Conservation (phyloP, 1,140 invertebrate genomes). For the Drosophila melanogaster region DNA sequence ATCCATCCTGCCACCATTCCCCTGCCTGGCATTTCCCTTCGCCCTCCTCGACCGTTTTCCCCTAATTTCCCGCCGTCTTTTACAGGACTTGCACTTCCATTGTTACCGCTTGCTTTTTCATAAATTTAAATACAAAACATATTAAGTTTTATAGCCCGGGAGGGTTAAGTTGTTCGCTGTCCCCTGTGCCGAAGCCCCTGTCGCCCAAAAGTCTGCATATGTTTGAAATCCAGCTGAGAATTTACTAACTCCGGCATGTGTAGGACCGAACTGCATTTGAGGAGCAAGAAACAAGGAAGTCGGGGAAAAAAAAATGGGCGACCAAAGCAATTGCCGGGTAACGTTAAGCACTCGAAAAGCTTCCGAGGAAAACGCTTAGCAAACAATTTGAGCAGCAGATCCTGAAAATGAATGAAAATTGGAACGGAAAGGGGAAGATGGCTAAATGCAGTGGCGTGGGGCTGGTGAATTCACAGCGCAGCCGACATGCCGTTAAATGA, state of each 20-base stretch:
- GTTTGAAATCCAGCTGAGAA: conserved; percentile 68
- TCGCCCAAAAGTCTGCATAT: conserved; percentile 34
- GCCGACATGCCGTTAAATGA: conserved; percentile 29
- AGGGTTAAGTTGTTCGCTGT: conserved; percentile 64
- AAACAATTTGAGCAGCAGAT: conserved; percentile 49
- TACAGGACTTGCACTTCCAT: conserved; percentile 44
- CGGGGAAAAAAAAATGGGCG: conserved; percentile 16
- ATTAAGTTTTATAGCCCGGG: conserved; percentile 80
- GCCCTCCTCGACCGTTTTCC: conserved; percentile 9
- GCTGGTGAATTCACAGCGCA: background rate
- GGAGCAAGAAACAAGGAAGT: conserved; percentile 18
- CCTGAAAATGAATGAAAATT: conserved; percentile 25
- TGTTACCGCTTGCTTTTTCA: conserved; percentile 67
- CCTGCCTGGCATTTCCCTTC: conserved; percentile 1
- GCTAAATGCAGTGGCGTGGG: conserved; percentile 10
- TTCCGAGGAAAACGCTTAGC: conserved; percentile 42
- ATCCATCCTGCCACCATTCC: no score
- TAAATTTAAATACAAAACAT: conserved; percentile 83
- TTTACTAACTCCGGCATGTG: conserved; percentile 74
- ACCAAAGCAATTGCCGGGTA: conserved; percentile 26
- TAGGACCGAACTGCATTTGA: conserved; percentile 52
- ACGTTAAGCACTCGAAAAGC: conserved; percentile 29
- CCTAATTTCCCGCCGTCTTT: conserved; percentile 19
- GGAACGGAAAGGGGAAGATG: background rate
- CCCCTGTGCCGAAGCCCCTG: conserved; percentile 9